phyloP scores from a whole-genome alignment of 2,113 vertebrate species.

The Castor canadensis region DNA sequence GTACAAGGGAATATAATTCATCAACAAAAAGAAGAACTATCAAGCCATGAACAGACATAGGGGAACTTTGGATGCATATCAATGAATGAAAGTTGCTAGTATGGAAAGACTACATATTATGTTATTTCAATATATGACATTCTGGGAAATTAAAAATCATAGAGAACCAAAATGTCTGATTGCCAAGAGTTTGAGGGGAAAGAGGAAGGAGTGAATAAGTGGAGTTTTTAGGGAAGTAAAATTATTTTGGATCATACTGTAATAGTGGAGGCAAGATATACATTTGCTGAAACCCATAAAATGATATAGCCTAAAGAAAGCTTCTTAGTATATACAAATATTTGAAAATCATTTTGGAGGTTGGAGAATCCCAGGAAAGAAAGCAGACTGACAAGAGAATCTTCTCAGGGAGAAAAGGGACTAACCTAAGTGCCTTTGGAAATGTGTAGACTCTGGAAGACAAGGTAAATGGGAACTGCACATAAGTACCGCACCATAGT shows the following conservation, averaged over 20 bases:
- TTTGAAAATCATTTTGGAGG: constrained; percentile 1
- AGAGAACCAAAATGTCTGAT: not conserved
- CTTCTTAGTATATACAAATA: not conserved
- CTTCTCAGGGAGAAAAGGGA: not conserved
- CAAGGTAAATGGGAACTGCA: not conserved
- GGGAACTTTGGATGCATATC: constrained; percentile 11
- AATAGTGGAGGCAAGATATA: not conserved
- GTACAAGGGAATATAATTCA: constrained; percentile 30
- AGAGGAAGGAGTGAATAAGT: not conserved
- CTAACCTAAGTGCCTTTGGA: constrained; percentile 23
- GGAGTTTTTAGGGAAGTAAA: not conserved
- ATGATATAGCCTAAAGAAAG: not conserved
- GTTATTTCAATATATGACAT: constrained; percentile 27
- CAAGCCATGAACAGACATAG: constrained; percentile 28
- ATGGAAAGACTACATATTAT: constrained; percentile 8
- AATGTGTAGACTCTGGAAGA: not conserved
- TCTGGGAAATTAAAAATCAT: not conserved
- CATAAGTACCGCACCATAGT: not conserved
- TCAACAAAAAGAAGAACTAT: not conserved
- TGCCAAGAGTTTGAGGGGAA: not conserved
- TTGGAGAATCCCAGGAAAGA: not conserved
- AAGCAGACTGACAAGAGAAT: not conserved
- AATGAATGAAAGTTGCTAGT: constrained; percentile 18
- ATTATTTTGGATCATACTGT: constrained; percentile 7
- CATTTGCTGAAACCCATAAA: constrained; percentile 28